A percentile compares a stretch with the other conserved stretches of the same genome.
Evolutionary conservation across 2,888 invertebrate species (phyloP).

Genomic region (Ypsolopha sequella): DNA sequence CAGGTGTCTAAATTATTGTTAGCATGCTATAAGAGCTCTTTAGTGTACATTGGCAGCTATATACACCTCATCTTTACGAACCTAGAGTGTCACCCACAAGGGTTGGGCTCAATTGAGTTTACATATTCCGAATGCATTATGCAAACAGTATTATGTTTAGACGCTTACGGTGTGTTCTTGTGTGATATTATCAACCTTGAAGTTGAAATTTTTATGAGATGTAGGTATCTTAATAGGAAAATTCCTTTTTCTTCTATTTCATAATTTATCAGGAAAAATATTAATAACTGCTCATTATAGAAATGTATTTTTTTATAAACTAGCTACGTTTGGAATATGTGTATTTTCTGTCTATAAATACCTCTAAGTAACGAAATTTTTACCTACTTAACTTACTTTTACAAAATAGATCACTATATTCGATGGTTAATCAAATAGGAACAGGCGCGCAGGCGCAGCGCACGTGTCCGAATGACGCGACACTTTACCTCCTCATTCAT

Average conservation of each 20-base stretch:
- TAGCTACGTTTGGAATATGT: no score
- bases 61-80: slow-evolving; percentile 52
- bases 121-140: slow-evolving; percentile 69
- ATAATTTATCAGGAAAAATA: not conserved
- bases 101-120: slow-evolving; percentile 66
- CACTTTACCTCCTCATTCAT: not conserved
- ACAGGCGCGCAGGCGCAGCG: not conserved
- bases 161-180: slow-evolving; percentile 19
- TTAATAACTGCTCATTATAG: no score
- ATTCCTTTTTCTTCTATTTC: not conserved
- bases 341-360: no score
- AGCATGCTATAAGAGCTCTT: no score
- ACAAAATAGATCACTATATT: not conserved
- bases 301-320: no score
- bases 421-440: not conserved
- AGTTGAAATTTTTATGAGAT: no score
- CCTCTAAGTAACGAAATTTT: no score
- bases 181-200: not conserved
- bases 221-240: no score
- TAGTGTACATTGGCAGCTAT: not conserved
- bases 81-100: slow-evolving; percentile 61
- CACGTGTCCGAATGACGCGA: slow-evolving; percentile 1
- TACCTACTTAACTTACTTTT: no score
- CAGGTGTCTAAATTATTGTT: no score
- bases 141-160: slow-evolving; percentile 69